phyloP scores from a whole-genome alignment of 2,797 vertebrate species.

The Tapirus indicus region DNA sequence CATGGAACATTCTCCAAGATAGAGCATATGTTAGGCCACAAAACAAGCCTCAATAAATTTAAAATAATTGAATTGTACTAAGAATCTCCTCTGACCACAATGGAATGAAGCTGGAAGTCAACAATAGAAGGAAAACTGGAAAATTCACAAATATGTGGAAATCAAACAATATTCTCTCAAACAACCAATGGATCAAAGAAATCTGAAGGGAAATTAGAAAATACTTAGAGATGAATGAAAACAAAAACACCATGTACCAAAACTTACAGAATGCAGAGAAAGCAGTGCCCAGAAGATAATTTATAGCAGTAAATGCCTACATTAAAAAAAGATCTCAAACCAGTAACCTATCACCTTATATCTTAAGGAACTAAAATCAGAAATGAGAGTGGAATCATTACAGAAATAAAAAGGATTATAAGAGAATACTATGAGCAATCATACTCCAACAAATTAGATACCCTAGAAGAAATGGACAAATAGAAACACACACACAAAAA shows the following conservation, averaged over 20 bases:
- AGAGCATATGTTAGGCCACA: background rate
- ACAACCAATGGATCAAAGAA: background rate
- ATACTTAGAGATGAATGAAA: constrained; percentile 21
- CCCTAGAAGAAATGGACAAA: constrained; percentile 22
- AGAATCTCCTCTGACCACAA: background rate
- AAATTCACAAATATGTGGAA: constrained; percentile 35
- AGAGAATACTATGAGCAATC: background rate
- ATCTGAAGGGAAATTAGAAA: constrained; percentile 47
- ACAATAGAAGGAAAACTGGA: background rate
- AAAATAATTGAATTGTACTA: constrained; percentile 17
- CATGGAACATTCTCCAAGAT: background rate
- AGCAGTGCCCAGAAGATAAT: constrained; percentile 32
- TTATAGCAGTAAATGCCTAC: constrained; percentile 20
- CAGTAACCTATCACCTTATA: background rate
- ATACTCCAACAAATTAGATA: background rate
- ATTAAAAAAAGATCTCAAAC: constrained; percentile 46
- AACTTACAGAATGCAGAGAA: background rate
- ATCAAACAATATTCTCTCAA: constrained; percentile 22
- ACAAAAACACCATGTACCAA: constrained; percentile 13
- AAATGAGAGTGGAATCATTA: constrained; percentile 37
- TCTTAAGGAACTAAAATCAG: background rate
- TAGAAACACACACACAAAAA: constrained; percentile 33
- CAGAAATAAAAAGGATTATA: constrained; percentile 19
- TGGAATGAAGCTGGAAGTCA: background rate
- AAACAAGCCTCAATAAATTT: constrained; percentile 22